A percentile compares a stretch with the other conserved stretches of the same genome.
phyloP scores from a whole-genome alignment of 2,113 vertebrate genomes.

The Istiophorus platypterus region DNA sequence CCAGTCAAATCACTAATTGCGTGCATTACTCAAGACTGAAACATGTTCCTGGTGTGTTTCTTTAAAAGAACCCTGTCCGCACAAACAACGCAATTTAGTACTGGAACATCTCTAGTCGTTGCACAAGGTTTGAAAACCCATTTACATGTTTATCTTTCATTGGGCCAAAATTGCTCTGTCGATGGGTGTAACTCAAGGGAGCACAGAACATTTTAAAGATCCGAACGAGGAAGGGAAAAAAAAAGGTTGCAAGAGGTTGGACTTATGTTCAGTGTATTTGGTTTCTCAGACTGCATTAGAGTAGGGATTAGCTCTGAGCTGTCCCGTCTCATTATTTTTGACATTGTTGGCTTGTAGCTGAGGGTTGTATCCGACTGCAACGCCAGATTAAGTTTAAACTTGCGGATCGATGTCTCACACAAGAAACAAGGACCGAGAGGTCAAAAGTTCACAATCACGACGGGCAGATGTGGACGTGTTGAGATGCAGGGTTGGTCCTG shows the following conservation, averaged over 20 bases:
- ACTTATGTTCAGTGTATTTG: slow-evolving; percentile 1
- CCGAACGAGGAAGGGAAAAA: too few species aligned
- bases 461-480: slow-evolving; percentile 2
- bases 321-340: neutral
- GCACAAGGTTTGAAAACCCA: neutral
- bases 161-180: neutral
- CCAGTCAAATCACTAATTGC: neutral
- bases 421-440: neutral
- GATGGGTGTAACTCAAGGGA: neutral
- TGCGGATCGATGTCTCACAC: neutral
- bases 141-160: neutral
- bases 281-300: neutral
- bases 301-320: slow-evolving; percentile 19
- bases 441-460: neutral
- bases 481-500: neutral
- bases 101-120: neutral
- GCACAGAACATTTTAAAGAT: neutral
- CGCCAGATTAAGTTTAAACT: neutral
- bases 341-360: neutral
- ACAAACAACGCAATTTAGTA: neutral
- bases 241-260: neutral
- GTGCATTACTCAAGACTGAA: neutral
- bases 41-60: neutral
- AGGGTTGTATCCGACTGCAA: neutral
- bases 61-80: neutral